Evolutionary conservation across 2,797 vertebrate genomes (phyloP).

Genomic region (Nannoperca australis): DNA sequence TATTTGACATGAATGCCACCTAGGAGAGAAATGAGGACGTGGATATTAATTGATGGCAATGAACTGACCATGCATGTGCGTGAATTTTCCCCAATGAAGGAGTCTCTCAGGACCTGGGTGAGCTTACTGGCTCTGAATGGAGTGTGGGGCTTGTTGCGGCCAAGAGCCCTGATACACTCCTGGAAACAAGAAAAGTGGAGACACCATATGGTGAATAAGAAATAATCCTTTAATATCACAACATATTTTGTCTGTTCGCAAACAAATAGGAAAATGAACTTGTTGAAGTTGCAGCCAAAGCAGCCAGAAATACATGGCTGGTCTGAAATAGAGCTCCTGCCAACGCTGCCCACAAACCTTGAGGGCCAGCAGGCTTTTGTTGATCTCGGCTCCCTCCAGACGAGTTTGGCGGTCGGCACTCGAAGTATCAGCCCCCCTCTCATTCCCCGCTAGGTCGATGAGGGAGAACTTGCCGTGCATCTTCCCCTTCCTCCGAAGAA

Average conservation of each 20-base stretch:
- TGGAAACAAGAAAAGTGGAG: conserved; percentile 60
- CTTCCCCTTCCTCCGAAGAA: conserved; percentile 93
- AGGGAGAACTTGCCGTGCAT: conserved; percentile 97
- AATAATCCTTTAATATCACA: background rate
- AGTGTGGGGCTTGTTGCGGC: conserved; percentile 96
- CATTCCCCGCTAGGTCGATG: conserved; percentile 96
- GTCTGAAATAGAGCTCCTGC: background rate
- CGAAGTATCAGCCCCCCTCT: conserved; percentile 95
- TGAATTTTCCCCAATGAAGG: conserved; percentile 98
- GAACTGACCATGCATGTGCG: conserved; percentile 96
- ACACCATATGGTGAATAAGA: accelerated
- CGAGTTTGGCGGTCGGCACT: conserved; percentile 95
- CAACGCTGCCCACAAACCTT: conserved; percentile 83
- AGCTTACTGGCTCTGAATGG: conserved; percentile 99
- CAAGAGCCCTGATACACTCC: conserved; percentile 98
- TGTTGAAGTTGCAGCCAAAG: background rate
- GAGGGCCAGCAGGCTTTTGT: conserved; percentile 96
- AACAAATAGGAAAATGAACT: background rate
- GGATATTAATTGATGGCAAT: background rate
- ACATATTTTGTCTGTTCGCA: background rate
- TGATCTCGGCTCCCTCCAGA: conserved; percentile 97
- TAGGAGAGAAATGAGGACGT: background rate
- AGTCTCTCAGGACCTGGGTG: conserved; percentile 97
- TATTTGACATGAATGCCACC: background rate
- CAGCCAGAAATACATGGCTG: background rate